Conservation (phyloP, 2,888 invertebrate genomes). For the Teleiodes luculella region DNA sequence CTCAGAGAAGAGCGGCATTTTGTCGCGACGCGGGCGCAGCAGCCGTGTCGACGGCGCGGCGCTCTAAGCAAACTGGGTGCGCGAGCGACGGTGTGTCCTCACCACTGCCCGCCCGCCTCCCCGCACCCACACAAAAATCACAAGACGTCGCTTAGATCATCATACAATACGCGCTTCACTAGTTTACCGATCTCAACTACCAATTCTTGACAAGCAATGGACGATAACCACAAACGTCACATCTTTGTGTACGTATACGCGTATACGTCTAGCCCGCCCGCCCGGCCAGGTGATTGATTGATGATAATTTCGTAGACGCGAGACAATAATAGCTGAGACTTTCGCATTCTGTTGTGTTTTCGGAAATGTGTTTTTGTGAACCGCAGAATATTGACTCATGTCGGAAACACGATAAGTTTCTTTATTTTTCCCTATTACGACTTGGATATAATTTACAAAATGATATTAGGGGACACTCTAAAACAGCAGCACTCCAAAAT, state of each 20-base stretch:
- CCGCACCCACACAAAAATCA: constrained; percentile 23
- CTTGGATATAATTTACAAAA: too few relatives aligned
- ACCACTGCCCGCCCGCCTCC: constrained; percentile 33
- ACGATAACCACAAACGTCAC: not conserved
- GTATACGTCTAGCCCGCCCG: constrained; percentile 25
- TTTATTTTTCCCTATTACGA: too few relatives aligned
- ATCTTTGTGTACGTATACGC: not conserved
- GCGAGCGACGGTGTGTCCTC: constrained; percentile 43
- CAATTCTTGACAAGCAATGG: constrained; percentile 14
- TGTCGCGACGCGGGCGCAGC: constrained; percentile 23
- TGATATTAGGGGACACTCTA: too few relatives aligned
- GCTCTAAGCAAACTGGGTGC: constrained; percentile 28
- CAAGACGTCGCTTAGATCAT: not conserved
- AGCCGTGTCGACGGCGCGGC: constrained; percentile 17
- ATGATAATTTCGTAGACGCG: constrained; percentile 46
- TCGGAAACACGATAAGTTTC: not conserved
- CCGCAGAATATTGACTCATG: not conserved
- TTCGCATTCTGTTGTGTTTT: constrained; percentile 39
- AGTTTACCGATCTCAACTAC: not conserved
- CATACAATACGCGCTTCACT: not conserved
- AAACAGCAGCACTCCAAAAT: too few relatives aligned
- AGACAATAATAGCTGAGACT: constrained; percentile 53
- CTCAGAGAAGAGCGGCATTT: constrained; percentile 85
- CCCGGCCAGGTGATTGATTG: constrained; percentile 66
- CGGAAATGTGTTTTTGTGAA: constrained; percentile 11